These are phyloP conservation scores for Stigmatopora nigra DNA, from an alignment of 2,113 vertebrate species.

Conservation along the genomic window DNA sequence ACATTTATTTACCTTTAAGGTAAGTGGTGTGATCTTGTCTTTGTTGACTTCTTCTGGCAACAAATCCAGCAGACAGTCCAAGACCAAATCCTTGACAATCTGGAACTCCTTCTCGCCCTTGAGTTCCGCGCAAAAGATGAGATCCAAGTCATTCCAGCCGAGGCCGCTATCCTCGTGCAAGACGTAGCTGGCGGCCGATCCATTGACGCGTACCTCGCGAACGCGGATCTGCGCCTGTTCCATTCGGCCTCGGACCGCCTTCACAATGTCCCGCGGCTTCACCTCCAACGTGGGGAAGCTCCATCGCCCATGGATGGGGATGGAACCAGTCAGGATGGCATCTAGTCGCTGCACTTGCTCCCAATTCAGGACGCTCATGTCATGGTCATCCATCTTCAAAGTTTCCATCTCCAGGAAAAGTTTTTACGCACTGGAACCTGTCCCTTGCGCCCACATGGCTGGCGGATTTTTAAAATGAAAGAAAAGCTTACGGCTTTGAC, in stretches of 20 bases:
- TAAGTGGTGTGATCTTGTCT: constrained; percentile 91
- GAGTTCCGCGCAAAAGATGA: constrained; percentile 94
- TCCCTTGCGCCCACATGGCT: background rate
- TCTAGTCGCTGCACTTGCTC: constrained; percentile 96
- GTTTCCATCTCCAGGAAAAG: background rate
- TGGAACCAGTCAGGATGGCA: constrained; percentile 84
- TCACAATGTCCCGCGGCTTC: constrained; percentile 90
- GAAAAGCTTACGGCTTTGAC: background rate
- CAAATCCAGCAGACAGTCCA: constrained; percentile 95
- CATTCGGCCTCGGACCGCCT: constrained; percentile 87
- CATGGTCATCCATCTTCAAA: constrained; percentile 76
- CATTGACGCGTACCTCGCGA: constrained; percentile 91
- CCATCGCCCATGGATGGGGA: constrained; percentile 95
- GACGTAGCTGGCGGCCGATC: constrained; percentile 94
- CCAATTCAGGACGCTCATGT: constrained; percentile 91
- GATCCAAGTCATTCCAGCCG: constrained; percentile 96
- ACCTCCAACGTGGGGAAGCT: constrained; percentile 96
- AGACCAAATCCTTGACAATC: constrained; percentile 90
- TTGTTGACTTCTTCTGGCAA: constrained; percentile 97
- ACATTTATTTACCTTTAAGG: constrained; percentile 81
- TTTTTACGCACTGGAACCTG: background rate
- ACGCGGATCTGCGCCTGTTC: constrained; percentile 82
- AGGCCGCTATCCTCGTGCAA: constrained; percentile 95
- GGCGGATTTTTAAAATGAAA: too few relatives aligned
- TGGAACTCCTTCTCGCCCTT: constrained; percentile 90